phyloP scores from a whole-genome alignment of 2,888 invertebrate species.

The Sisyra nigra region DNA sequence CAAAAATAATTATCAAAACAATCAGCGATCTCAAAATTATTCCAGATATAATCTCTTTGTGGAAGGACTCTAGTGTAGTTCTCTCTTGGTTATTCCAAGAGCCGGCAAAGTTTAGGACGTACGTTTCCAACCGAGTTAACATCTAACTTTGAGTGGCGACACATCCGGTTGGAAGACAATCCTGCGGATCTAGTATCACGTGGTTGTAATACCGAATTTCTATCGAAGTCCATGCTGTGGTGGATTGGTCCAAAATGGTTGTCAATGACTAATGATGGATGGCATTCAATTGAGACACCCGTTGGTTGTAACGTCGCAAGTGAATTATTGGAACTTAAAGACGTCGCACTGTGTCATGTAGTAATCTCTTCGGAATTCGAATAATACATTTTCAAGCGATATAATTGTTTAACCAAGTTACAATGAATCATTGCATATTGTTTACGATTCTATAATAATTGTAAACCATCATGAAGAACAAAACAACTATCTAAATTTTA shows the following conservation, averaged over 20 bases:
- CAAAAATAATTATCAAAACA: background rate
- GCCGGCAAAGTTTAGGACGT: background rate
- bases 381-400: no score
- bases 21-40: background rate
- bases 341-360: no score
- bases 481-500: no score
- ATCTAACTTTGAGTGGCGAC: background rate
- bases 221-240: background rate
- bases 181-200: background rate
- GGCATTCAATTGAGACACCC: background rate
- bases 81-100: background rate
- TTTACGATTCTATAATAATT: no score
- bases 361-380: no score
- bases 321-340: no score
- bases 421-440: no score
- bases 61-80: background rate
- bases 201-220: background rate
- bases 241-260: conserved; percentile 1
- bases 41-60: background rate
- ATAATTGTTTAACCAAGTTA: no score
- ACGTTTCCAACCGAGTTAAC: background rate
- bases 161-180: background rate
- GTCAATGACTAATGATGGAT: background rate
- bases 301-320: no score
- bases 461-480: no score